A percentile compares a stretch with the other conserved stretches of the same genome.
These are phyloP conservation scores for Candoia aspera DNA, from an alignment of 2,113 vertebrate species.

Conservation along the genomic window DNA sequence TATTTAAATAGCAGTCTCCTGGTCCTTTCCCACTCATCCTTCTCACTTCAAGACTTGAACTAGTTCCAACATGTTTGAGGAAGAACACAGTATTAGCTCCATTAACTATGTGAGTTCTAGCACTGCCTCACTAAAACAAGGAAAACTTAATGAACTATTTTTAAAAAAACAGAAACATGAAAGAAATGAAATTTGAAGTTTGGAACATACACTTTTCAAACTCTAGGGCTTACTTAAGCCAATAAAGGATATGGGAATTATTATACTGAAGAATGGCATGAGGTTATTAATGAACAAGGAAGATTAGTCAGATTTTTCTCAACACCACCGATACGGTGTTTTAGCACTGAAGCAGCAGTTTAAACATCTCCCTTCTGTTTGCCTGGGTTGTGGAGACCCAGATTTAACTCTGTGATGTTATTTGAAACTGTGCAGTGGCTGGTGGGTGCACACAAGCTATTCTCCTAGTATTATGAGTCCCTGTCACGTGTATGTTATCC, in stretches of 20 bases:
- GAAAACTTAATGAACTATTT: neutral
- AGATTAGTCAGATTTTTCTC: neutral
- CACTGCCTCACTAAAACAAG: neutral
- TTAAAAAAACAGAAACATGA: neutral
- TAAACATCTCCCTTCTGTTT: neutral
- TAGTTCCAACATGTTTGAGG: neutral
- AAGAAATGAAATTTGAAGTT: neutral
- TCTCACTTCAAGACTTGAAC: neutral
- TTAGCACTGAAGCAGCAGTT: neutral
- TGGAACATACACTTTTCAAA: neutral
- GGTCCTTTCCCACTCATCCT: too few relatives aligned
- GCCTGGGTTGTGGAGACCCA: neutral
- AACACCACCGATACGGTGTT: neutral
- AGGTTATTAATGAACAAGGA: slow-evolving; percentile 4
- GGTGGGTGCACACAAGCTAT: neutral
- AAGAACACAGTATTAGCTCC: neutral
- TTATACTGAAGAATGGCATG: neutral
- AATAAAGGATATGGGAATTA: neutral
- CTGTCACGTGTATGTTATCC: neutral
- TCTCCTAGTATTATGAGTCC: neutral
- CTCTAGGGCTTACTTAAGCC: neutral
- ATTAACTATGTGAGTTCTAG: neutral
- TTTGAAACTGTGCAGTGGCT: neutral
- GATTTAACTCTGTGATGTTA: neutral
- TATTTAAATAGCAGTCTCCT: too few relatives aligned